Conservation (phyloP, 2,797 vertebrate genomes). For the Nasua narica region DNA sequence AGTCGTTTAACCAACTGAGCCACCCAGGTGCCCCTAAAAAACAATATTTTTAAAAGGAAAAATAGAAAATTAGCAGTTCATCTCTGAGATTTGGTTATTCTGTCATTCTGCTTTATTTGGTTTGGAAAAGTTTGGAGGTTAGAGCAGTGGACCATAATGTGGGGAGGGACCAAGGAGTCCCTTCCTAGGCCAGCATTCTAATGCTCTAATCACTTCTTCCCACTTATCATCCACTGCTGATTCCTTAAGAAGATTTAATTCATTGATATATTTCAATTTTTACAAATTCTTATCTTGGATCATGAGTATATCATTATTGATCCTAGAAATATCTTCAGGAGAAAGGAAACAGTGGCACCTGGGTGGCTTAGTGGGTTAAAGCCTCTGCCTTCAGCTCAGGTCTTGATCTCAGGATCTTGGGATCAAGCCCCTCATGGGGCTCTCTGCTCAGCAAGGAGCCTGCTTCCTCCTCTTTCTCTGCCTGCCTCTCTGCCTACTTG, state of each 20-base stretch:
- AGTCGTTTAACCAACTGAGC: too few relatives aligned
- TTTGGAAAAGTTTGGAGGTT: neutral
- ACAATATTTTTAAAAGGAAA: neutral
- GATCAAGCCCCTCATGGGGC: too few relatives aligned
- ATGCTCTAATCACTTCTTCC: neutral
- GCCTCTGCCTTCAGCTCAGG: too few relatives aligned
- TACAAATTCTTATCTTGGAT: neutral
- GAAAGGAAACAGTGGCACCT: too few relatives aligned
- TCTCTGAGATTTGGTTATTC: neutral
- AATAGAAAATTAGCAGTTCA: neutral
- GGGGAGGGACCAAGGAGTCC: neutral
- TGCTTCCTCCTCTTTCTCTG: too few relatives aligned
- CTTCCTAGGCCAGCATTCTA: neutral
- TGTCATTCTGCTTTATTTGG: neutral
- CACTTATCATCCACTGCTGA: neutral
- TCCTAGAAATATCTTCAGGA: neutral
- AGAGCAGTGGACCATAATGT: too few relatives aligned
- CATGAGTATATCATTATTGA: too few relatives aligned
- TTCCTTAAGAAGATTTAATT: neutral
- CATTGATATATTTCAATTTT: neutral
- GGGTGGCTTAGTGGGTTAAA: too few relatives aligned
- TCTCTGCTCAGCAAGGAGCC: too few relatives aligned
- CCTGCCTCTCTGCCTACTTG: too few relatives aligned
- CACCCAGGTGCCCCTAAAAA: too few relatives aligned
- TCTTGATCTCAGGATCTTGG: too few relatives aligned